phyloP scores from a whole-genome alignment of 2,113 vertebrate species.

The Oxygymnocypris stewartii region DNA sequence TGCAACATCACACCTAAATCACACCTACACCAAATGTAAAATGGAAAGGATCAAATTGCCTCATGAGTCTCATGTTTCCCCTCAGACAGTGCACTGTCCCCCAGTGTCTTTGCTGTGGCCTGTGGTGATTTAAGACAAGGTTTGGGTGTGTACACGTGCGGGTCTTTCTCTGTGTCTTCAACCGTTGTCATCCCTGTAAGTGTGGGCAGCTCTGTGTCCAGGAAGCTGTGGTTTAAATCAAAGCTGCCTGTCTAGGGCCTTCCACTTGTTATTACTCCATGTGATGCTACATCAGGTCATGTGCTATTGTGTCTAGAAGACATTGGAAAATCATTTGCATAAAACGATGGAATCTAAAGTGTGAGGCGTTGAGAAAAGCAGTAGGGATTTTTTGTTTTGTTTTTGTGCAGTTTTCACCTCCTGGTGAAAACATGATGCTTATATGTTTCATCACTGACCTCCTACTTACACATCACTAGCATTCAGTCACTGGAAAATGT shows the following conservation, averaged over 20 bases:
- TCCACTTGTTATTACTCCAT: not conserved
- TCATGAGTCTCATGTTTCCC: not conserved
- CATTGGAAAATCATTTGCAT: not conserved
- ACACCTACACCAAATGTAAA: not conserved
- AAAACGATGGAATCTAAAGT: not conserved
- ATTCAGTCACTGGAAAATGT: conserved; percentile 41
- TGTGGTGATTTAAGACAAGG: conserved; percentile 12
- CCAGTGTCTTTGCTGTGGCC: conserved; percentile 68
- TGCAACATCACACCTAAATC: too few relatives aligned
- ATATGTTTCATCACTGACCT: not conserved
- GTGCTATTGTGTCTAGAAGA: not conserved
- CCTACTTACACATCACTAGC: conserved; percentile 8
- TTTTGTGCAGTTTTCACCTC: not conserved
- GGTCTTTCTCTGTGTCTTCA: conserved; percentile 18
- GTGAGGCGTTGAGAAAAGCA: not conserved
- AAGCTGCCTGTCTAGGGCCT: not conserved
- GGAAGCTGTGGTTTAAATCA: conserved; percentile 65
- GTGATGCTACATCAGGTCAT: not conserved
- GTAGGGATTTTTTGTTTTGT: not conserved
- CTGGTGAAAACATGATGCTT: not conserved
- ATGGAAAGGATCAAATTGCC: not conserved
- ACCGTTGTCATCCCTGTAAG: conserved; percentile 38
- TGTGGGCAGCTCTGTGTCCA: conserved; percentile 60
- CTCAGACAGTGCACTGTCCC: conserved; percentile 25
- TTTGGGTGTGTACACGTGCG: conserved; percentile 51